These are phyloP conservation scores for Drosophila phalerata DNA, from an alignment of 2,888 invertebrate species.

Conservation along the genomic window DNA sequence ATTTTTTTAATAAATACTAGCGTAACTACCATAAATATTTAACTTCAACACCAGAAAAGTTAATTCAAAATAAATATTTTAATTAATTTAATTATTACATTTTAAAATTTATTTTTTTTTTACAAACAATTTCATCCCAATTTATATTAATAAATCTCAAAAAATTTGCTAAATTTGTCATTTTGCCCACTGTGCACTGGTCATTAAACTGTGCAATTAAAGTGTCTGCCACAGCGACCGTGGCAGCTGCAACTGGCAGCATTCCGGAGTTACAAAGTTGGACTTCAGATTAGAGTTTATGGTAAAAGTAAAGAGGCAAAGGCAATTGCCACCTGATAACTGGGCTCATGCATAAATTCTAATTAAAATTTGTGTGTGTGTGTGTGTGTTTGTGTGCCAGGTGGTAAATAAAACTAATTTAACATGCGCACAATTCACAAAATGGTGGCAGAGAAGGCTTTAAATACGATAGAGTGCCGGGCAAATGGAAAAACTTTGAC, in stretches of 20 bases:
- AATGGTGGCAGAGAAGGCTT: slow-evolving; percentile 18
- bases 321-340: slow-evolving; percentile 38
- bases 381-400: slow-evolving; percentile 72
- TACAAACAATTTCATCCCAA: too few relatives aligned
- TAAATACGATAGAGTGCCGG: slow-evolving; percentile 51
- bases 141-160: too few relatives aligned
- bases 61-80: too few relatives aligned
- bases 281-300: slow-evolving; percentile 19
- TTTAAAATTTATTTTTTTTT: too few relatives aligned
- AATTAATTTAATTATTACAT: too few relatives aligned
- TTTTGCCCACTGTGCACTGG: not conserved
- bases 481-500: slow-evolving; percentile 70
- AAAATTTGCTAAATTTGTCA: not conserved
- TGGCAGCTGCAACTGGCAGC: not conserved
- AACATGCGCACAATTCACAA: slow-evolving; percentile 59
- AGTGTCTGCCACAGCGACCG: slow-evolving; percentile 16
- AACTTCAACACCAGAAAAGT: too few relatives aligned
- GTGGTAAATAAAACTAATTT: slow-evolving; percentile 80
- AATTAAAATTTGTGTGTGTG: slow-evolving; percentile 73
- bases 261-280: slow-evolving; percentile 7
- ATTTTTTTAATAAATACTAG: too few relatives aligned
- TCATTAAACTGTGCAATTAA: slow-evolving; percentile 49
- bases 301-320: not conserved
- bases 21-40: too few relatives aligned
- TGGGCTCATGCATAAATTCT: slow-evolving; percentile 65